phyloP scores from a whole-genome alignment of 2,113 vertebrate genomes.

The Rana temporaria region DNA sequence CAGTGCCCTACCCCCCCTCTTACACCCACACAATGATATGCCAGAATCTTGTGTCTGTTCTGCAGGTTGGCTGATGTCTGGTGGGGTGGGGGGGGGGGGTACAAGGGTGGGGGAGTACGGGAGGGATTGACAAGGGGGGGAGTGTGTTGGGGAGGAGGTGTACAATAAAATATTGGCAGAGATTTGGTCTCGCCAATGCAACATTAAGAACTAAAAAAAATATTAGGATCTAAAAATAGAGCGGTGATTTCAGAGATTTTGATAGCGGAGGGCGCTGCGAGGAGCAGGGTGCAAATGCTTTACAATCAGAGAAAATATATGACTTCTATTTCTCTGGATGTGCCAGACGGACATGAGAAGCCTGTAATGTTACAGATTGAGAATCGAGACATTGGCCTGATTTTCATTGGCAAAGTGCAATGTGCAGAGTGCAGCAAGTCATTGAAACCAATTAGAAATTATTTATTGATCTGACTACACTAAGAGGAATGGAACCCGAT shows the following conservation, averaged over 20 bases:
- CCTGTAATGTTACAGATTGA: no score
- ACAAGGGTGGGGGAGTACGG: slow-evolving; percentile 3
- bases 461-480: no score
- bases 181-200: background rate
- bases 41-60: slow-evolving; percentile 47
- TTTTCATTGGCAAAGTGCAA: no score
- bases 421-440: no score
- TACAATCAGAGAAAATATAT: no score
- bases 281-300: background rate
- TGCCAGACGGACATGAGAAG: no score
- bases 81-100: slow-evolving; percentile 24
- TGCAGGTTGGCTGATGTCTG: slow-evolving; percentile 39
- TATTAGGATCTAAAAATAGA: background rate
- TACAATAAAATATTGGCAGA: background rate
- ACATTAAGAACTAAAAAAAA: background rate
- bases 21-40: slow-evolving; percentile 43
- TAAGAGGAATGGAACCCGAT: no score
- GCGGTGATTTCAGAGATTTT: background rate
- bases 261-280: background rate
- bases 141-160: background rate
- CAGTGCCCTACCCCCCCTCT: slow-evolving; percentile 40
- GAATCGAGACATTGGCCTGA: no score
- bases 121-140: background rate
- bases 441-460: no score
- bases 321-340: no score